These are phyloP conservation scores for Pseudococcus longispinus DNA, from an alignment of 2,888 invertebrate species.

Conservation along the genomic window DNA sequence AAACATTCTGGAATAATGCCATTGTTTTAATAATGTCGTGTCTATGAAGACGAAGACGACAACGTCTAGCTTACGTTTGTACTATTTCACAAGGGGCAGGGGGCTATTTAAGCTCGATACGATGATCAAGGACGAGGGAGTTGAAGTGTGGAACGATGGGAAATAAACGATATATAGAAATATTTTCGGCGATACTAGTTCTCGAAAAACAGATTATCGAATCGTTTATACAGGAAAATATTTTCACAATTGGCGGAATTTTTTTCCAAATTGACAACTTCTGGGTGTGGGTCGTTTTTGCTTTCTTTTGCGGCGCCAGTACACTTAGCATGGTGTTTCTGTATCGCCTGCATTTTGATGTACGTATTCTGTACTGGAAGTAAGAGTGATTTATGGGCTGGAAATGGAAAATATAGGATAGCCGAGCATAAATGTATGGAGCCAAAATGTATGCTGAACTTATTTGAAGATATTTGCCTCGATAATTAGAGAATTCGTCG, in stretches of 20 bases:
- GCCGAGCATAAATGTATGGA: not conserved
- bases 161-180: not conserved
- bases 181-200: not conserved
- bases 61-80: not conserved
- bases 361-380: too few relatives aligned
- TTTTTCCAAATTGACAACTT: not conserved
- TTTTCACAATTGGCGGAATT: not conserved
- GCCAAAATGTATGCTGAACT: not conserved
- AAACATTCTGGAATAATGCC: slow-evolving; percentile 16
- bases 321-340: not conserved
- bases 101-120: not conserved
- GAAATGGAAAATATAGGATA: not conserved
- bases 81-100: not conserved
- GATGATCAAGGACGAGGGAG: not conserved
- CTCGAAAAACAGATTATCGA: not conserved
- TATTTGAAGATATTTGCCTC: too few relatives aligned
- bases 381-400: not conserved
- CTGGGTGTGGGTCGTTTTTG: too few relatives aligned
- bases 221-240: not conserved
- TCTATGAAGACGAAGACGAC: not conserved
- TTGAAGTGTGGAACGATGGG: not conserved
- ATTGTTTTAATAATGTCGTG: slow-evolving; percentile 1
- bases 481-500: too few relatives aligned
- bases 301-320: not conserved
- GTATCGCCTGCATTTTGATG: too few relatives aligned